phyloP scores from a whole-genome alignment of 37 sponge, comb jelly and placozoan species.

The Theonella swinhoei region DNA sequence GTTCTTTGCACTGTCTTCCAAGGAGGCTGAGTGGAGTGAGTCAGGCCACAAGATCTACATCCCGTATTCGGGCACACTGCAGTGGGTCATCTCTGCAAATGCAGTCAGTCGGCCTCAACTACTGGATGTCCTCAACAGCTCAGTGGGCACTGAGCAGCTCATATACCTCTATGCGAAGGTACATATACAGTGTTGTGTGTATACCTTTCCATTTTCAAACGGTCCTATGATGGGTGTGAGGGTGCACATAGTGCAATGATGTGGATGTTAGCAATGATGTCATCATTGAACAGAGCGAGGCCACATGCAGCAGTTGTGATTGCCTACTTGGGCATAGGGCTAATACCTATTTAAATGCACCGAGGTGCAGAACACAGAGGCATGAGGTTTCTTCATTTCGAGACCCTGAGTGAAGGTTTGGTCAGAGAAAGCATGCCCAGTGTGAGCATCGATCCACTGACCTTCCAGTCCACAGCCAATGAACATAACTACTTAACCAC shows the following conservation, averaged over 20 bases:
- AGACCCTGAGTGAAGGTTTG: too few species aligned
- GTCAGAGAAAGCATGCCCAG: not conserved
- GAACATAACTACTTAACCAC: too few species aligned
- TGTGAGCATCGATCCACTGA: too few species aligned
- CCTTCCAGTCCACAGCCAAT: too few species aligned
- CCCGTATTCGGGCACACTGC: constrained; percentile 18
- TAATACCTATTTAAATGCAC: too few species aligned
- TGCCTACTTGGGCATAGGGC: too few species aligned
- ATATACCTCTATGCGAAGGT: constrained; percentile 89
- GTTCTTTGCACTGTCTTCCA: constrained; percentile 11
- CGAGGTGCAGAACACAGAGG: too few species aligned
- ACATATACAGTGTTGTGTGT: not conserved
- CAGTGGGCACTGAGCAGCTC: constrained; percentile 67
- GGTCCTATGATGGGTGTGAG: not conserved
- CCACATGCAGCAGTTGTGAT: too few species aligned
- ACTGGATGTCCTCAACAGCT: constrained; percentile 59
- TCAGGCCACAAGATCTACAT: not conserved
- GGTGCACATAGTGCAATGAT: too few species aligned
- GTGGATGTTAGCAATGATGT: too few species aligned
- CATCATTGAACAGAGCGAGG: too few species aligned
- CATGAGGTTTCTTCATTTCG: too few species aligned
- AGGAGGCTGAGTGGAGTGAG: constrained; percentile 6
- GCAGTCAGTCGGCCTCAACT: constrained; percentile 43
- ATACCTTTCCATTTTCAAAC: not conserved
- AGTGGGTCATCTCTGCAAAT: constrained; percentile 52